These are phyloP conservation scores for Agapostemon virescens DNA, from an alignment of 2,888 invertebrate species.

Conservation along the genomic window DNA sequence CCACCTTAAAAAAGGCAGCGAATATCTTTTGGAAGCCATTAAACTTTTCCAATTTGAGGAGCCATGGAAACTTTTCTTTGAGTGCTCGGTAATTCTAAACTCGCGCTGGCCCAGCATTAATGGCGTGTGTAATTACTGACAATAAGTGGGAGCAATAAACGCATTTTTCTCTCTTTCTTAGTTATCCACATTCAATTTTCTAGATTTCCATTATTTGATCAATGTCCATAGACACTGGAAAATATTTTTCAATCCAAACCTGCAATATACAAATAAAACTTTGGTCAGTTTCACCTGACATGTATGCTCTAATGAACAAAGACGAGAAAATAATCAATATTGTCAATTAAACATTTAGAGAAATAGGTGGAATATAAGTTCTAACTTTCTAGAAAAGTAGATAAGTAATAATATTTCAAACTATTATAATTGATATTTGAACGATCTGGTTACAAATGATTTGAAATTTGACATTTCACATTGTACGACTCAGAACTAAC, in stretches of 20 bases:
- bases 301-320: background rate
- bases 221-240: background rate
- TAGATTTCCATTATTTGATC: background rate
- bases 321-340: background rate
- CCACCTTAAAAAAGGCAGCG: background rate
- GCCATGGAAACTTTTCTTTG: constrained; percentile 43
- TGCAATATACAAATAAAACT: background rate
- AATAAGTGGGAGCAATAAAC: constrained; percentile 3
- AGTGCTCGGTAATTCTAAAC: constrained; percentile 44
- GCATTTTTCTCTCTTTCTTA: background rate
- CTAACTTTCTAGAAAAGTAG: background rate
- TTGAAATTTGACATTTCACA: background rate
- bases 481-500: background rate
- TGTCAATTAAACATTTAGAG: background rate
- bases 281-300: background rate
- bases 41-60: constrained; percentile 52
- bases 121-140: constrained; percentile 49
- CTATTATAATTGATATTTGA: background rate
- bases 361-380: background rate
- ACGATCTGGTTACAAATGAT: background rate
- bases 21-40: constrained; percentile 52
- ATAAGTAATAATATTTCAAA: background rate
- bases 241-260: background rate
- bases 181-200: background rate
- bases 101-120: constrained; percentile 38